A percentile compares a stretch with the other conserved stretches of the same genome.
These are phyloP conservation scores for Petaurus breviceps DNA, from an alignment of 2,113 vertebrate species.

Conservation along the genomic window DNA sequence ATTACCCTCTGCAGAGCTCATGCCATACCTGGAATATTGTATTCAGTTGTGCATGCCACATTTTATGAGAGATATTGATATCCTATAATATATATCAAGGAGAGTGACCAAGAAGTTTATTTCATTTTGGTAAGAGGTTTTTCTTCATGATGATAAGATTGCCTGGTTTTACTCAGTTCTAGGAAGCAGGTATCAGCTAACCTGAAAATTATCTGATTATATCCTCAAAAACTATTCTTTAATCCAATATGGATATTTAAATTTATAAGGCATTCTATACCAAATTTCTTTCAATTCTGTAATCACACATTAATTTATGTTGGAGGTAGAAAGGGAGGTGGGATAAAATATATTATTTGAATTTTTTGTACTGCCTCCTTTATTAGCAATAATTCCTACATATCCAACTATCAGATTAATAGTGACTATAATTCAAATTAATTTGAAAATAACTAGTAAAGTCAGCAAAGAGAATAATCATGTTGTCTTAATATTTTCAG, in stretches of 20 bases:
- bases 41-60: not conserved
- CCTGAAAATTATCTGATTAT: not conserved
- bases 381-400: not conserved
- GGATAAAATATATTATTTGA: not conserved
- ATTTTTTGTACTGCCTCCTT: not conserved
- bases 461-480: not conserved
- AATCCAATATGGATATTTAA: not conserved
- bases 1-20: not conserved
- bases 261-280: not conserved
- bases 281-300: not conserved
- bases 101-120: not conserved
- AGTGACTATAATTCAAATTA: not conserved
- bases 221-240: not conserved
- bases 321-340: not conserved
- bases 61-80: not conserved
- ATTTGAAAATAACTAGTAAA: not conserved
- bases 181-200: not conserved
- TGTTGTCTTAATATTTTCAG: not conserved
- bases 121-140: not conserved
- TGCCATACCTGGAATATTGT: not conserved
- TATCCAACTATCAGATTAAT: not conserved
- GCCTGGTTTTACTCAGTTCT: not conserved
- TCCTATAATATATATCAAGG: not conserved
- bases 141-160: not conserved
- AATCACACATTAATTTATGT: not conserved